Conservation (phyloP, 2,113 vertebrate species). For the Ctenodactylus gundi region DNA sequence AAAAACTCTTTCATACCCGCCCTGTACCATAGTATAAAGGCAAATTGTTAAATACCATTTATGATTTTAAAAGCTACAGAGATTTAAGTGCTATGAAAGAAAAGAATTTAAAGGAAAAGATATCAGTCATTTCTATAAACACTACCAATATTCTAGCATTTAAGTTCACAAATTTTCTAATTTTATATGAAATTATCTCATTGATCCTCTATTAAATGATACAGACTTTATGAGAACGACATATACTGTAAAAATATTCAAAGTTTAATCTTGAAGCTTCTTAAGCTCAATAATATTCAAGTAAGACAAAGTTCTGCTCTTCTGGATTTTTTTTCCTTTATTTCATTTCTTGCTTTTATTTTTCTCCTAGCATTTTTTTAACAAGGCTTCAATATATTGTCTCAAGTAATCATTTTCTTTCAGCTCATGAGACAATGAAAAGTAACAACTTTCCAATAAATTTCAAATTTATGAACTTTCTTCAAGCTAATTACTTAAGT, state of each 20-base stretch:
- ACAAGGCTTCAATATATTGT: slow-evolving; percentile 10
- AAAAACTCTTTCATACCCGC: neutral
- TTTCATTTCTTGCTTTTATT: neutral
- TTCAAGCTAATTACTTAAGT: neutral
- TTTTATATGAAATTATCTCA: slow-evolving; percentile 9
- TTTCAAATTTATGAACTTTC: slow-evolving; percentile 14
- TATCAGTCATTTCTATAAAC: neutral
- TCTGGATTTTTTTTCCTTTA: neutral
- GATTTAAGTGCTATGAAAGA: neutral
- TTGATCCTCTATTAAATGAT: neutral
- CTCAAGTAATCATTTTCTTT: slow-evolving; percentile 33
- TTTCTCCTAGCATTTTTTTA: neutral
- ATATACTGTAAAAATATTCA: neutral
- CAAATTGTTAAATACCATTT: neutral
- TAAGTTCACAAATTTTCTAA: neutral
- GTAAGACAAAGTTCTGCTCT: neutral
- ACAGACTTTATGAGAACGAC: neutral
- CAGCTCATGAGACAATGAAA: neutral
- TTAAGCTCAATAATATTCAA: slow-evolving; percentile 31
- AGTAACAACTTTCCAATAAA: neutral
- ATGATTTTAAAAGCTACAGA: neutral
- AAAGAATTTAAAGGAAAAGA: slow-evolving; percentile 30
- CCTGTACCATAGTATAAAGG: neutral
- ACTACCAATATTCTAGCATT: neutral
- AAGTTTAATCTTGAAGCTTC: slow-evolving; percentile 19